Conservation (phyloP, 2,888 invertebrate species). For the Andricus quercusramuli region DNA sequence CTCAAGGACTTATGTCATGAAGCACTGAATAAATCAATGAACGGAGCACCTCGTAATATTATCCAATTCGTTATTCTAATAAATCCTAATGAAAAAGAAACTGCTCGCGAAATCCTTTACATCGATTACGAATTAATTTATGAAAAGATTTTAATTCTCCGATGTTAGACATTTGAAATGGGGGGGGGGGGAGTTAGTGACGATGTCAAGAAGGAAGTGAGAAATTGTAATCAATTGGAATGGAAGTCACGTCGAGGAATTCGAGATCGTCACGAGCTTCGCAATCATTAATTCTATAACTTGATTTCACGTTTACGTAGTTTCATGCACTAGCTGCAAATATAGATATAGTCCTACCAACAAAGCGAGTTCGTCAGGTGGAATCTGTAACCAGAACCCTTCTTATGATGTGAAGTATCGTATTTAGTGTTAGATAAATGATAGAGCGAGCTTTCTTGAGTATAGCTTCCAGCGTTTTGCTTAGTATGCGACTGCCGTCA, state of each 20-base stretch:
- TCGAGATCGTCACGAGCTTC: constrained; percentile 9
- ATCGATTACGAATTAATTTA: neutral
- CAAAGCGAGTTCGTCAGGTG: constrained; percentile 17
- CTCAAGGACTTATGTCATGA: neutral
- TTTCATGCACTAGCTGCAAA: neutral
- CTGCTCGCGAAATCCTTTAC: neutral
- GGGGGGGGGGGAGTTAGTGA: neutral
- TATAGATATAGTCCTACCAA: neutral
- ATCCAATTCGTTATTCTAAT: neutral
- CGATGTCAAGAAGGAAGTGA: neutral
- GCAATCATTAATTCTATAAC: constrained; percentile 22
- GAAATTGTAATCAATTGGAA: neutral
- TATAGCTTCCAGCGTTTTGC: constrained; percentile 61
- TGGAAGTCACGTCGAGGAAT: constrained; percentile 22
- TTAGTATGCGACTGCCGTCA: constrained; percentile 65
- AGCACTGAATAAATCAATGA: neutral
- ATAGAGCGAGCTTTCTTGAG: constrained; percentile 54
- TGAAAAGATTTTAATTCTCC: neutral
- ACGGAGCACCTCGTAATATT: neutral
- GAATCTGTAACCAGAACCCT: constrained; percentile 21
- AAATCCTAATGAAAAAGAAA: neutral
- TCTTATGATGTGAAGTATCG: constrained; percentile 33
- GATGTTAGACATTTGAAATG: neutral
- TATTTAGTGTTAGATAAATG: neutral
- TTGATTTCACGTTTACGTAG: constrained; percentile 19